Conservation (phyloP, 2,888 invertebrate genomes). For the Azorinus chamasolen region DNA sequence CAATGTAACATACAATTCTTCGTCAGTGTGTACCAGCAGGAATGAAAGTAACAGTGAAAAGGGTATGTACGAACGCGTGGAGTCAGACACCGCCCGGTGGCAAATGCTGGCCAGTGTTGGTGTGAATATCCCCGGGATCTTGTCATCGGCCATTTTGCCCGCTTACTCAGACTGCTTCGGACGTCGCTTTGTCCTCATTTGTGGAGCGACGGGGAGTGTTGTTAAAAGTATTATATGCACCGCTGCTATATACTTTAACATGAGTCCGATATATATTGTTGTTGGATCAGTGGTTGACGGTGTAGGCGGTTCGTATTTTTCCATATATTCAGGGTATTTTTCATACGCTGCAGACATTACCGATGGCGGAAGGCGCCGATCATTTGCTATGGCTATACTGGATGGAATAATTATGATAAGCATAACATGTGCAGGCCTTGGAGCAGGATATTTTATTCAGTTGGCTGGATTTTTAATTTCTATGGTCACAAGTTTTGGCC, state of each 20-base stretch:
- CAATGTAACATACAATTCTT: background rate
- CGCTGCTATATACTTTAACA: constrained; percentile 56
- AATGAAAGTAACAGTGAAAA: constrained; percentile 34
- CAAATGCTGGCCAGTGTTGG: constrained; percentile 36
- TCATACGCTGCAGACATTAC: constrained; percentile 62
- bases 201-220: constrained; percentile 40
- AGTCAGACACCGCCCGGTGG: constrained; percentile 45
- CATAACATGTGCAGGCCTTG: constrained; percentile 35
- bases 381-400: constrained; percentile 36
- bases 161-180: constrained; percentile 63
- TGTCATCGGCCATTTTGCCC: constrained; percentile 35
- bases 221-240: constrained; percentile 25
- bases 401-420: constrained; percentile 28
- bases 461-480: constrained; percentile 30
- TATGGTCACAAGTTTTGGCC: background rate
- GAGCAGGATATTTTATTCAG: constrained; percentile 45
- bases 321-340: constrained; percentile 20
- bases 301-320: constrained; percentile 29
- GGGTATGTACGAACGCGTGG: constrained; percentile 16
- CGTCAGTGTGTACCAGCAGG: constrained; percentile 7
- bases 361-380: constrained; percentile 29
- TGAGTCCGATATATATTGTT: constrained; percentile 50
- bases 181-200: constrained; percentile 58
- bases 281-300: constrained; percentile 54
- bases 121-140: constrained; percentile 27